A percentile compares a stretch with the other conserved stretches of the same genome.
Conservation (phyloP, 2,888 invertebrate species). For the Volucella zonaria region DNA sequence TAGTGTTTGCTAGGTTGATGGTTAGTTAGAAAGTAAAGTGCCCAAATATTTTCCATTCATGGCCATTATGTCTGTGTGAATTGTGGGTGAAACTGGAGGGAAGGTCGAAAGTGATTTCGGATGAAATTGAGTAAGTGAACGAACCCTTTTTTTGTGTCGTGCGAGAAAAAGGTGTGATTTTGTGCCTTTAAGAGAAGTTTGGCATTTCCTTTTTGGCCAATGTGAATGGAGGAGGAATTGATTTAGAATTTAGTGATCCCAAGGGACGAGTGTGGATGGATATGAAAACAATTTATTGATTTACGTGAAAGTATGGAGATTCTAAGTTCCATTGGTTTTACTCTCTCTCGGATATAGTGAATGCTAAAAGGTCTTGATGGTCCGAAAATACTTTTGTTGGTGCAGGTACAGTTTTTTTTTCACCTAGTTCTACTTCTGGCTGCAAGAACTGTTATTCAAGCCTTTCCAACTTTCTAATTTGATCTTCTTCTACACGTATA, state of each 20-base stretch:
- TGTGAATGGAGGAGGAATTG: conserved; percentile 37
- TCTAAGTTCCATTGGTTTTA: background rate
- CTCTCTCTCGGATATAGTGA: too few species aligned
- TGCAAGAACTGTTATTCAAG: too few species aligned
- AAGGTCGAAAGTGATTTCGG: conserved; percentile 64
- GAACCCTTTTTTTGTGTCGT: conserved; percentile 56
- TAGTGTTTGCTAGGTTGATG: conserved; percentile 70
- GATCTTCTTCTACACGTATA: too few species aligned
- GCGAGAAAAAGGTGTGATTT: conserved; percentile 46
- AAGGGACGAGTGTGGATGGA: background rate
- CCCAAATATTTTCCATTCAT: conserved; percentile 70
- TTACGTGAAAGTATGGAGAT: background rate
- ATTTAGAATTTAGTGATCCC: conserved; percentile 13
- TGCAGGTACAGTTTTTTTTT: too few species aligned
- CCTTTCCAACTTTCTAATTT: too few species aligned
- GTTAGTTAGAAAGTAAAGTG: conserved; percentile 73
- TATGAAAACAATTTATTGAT: background rate
- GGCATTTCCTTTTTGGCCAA: conserved; percentile 36
- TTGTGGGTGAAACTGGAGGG: conserved; percentile 61
- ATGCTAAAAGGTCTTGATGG: too few species aligned
- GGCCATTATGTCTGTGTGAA: conserved; percentile 45
- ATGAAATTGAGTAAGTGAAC: conserved; percentile 68
- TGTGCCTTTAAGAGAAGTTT: conserved; percentile 41
- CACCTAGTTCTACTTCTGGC: too few species aligned
- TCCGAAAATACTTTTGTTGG: too few species aligned